phyloP scores from a whole-genome alignment of 2,888 invertebrate species.

The Buathra laborator region DNA sequence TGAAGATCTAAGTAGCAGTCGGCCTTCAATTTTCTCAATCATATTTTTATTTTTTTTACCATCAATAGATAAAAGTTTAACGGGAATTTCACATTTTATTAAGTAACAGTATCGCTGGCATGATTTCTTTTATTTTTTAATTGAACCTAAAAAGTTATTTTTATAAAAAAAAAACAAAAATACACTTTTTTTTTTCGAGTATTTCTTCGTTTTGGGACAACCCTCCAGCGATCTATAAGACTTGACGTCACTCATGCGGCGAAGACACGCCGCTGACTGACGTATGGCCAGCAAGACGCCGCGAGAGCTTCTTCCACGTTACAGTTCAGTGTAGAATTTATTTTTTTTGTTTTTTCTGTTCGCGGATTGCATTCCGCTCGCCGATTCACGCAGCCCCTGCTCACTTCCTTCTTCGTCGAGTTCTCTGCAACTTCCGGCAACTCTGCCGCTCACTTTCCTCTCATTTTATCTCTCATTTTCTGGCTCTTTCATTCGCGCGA shows the following conservation, averaged over 20 bases:
- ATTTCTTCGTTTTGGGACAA: background rate
- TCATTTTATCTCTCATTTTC: constrained; percentile 67
- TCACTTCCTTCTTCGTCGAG: constrained; percentile 54
- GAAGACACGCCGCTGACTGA: constrained; percentile 9
- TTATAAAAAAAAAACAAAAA: background rate
- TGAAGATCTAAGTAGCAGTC: background rate
- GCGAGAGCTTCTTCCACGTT: constrained; percentile 63
- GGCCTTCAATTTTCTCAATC: background rate
- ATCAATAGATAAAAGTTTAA: background rate
- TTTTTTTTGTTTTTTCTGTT: constrained; percentile 64
- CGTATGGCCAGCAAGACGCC: constrained; percentile 23
- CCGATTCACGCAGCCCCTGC: constrained; percentile 44
- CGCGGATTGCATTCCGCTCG: constrained; percentile 71
- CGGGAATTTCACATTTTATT: background rate
- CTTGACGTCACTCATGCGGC: background rate
- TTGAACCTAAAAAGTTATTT: background rate
- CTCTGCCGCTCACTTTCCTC: constrained; percentile 57
- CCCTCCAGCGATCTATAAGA: background rate
- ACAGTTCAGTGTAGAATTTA: constrained; percentile 61
- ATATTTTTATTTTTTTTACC: background rate
- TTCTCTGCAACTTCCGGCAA: constrained; percentile 65
- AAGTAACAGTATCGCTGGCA: background rate
- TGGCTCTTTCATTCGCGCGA: constrained; percentile 69
- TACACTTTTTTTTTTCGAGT: background rate
- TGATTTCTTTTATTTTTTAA: background rate